Evolutionary conservation across 2,797 vertebrate species (phyloP), one percentile per base, ranked within the genome.

Genomic region (Vespertilio murinus): DNA sequence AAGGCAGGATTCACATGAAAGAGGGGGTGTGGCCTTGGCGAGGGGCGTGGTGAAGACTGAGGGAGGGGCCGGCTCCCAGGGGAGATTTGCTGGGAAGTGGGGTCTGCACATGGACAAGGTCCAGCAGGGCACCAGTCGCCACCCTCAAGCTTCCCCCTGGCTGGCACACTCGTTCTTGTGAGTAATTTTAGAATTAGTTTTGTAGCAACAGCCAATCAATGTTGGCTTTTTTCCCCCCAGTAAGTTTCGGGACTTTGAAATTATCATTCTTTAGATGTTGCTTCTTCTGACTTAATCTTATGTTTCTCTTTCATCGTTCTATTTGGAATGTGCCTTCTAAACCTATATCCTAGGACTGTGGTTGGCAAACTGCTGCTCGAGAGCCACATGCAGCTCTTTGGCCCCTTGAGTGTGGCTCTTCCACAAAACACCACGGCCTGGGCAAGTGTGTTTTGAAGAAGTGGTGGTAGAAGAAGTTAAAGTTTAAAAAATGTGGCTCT

Each of bases 251-350:
- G 9, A 47, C 77, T 64, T 94, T 87, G 10, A 86, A 86, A 86
- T 82, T 3, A 45, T 54, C 8, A 25, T 67, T 85, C 49, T 92
- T 87, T 42, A 75, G 30, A 79, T 83, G n/a, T 80, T 95, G 70
- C 18, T 96, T 79, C 12, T 64, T 47, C 30, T 70, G 61, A 30
- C 22, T 71, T 95, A 70, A 81, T 65, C 52, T 96, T 20, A 40
- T 82, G 93, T 93, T 90, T 87, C 86, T 2, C 0, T 94, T 92
- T 92, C 12, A 75, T 89, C 16, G 59, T 1, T 86, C 95, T 54
- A 49, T 30, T 30, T 64, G 79, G 49, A 93, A 30, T 9, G 22
- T 45, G 47, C 4, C 80, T 85, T 94, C 70, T 84, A 28, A 94
- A 20, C 89, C 79, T 30, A 42, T 54, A 42, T 82, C 33, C 13